These are phyloP conservation scores for Ptychoptera contaminata DNA, from an alignment of 2,888 invertebrate genomes.

Conservation along the genomic window DNA sequence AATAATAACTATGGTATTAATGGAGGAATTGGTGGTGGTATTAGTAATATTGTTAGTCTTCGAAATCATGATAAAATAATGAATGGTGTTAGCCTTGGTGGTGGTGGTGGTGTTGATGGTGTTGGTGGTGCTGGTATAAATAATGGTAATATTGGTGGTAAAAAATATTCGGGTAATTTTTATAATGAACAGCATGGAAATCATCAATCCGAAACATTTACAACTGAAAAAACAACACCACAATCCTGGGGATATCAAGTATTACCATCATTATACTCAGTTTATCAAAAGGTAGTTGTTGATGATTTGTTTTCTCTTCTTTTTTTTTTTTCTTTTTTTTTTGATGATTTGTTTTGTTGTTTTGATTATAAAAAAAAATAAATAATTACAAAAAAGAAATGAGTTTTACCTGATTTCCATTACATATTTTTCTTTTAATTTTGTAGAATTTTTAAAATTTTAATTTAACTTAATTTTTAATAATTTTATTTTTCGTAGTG, in stretches of 20 bases:
- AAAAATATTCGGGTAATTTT: background rate
- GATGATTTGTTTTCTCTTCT: background rate
- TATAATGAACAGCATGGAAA: background rate
- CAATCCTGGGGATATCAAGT: slow-evolving; percentile 70
- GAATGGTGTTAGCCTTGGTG: no score
- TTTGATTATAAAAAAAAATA: background rate
- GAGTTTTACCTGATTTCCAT: no score
- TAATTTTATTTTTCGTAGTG: no score
- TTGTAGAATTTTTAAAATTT: no score
- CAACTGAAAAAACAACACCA: slow-evolving; percentile 27
- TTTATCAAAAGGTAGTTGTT: slow-evolving; percentile 67
- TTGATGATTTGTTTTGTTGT: background rate
- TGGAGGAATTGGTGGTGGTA: background rate
- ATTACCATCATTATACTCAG: slow-evolving; percentile 66
- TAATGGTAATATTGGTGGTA: slow-evolving; percentile 3
- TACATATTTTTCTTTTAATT: no score
- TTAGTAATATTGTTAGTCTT: no score
- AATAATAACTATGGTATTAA: slow-evolving; percentile 6
- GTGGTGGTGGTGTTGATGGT: background rate
- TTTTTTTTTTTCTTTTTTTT: background rate
- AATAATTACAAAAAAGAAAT: no score
- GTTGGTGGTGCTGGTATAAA: slow-evolving; percentile 7
- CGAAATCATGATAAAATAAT: no score
- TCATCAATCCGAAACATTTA: slow-evolving; percentile 8
- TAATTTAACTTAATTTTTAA: no score